These are phyloP conservation scores for Poicephalus gulielmi DNA, from an alignment of 2,113 vertebrate genomes.

Conservation along the genomic window DNA sequence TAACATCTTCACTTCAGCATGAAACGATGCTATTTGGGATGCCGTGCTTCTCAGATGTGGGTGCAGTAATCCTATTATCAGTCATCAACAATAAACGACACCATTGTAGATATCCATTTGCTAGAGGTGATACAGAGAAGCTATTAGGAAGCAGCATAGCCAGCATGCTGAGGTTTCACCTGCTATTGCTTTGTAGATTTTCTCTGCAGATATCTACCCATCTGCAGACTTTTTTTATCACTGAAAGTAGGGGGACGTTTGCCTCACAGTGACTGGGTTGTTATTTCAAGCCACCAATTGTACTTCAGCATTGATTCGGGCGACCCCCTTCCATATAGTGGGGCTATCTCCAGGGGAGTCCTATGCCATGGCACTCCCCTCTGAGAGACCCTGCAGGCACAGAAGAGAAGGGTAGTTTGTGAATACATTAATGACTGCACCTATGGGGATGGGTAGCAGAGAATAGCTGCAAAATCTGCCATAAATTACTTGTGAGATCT, in stretches of 20 bases:
- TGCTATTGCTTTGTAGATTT: constrained; percentile 23
- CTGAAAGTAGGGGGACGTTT: background rate
- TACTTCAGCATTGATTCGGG: background rate
- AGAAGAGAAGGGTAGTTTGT: background rate
- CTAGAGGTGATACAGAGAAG: constrained; percentile 33
- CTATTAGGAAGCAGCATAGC: constrained; percentile 34
- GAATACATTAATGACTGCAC: background rate
- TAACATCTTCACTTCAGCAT: constrained; percentile 33
- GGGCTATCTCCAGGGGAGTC: background rate
- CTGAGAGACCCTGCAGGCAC: background rate
- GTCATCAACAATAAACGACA: constrained; percentile 43
- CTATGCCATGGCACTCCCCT: background rate
- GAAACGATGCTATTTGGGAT: constrained; percentile 28
- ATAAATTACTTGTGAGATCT: background rate
- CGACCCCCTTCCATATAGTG: background rate
- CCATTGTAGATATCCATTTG: constrained; percentile 26
- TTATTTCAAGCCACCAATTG: background rate
- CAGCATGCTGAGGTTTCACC: constrained; percentile 11
- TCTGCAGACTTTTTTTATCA: background rate
- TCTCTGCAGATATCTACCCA: background rate
- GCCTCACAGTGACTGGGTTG: background rate
- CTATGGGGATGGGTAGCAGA: background rate
- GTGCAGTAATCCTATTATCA: constrained; percentile 61
- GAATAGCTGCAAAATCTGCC: background rate
- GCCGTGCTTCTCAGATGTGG: background rate